Evolutionary conservation across 1,140 invertebrate species (phyloP), one percentile per base, ranked within the genome.

Genomic region (Brachionus rotundiformis): DNA sequence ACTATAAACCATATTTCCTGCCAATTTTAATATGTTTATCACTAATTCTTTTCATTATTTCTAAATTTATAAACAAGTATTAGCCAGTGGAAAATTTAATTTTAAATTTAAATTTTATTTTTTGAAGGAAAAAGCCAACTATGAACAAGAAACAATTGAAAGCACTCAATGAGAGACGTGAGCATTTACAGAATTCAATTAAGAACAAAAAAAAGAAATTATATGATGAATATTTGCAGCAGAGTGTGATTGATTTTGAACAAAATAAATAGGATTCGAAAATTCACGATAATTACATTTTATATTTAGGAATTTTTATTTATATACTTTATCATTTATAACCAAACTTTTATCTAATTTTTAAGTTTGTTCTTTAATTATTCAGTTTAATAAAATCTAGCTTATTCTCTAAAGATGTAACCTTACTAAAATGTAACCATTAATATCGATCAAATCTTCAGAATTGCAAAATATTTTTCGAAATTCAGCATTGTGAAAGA

Each of bases 221-320:
- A 6, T 90, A 90, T 82, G 85, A 86, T 76, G 89, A 90, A 63
- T 90, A 90, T 83, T 84, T 90, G 65, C 85, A 88, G 81, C 89
- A 90, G 83, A 90, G 89, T 85, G 89, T 90, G 23, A 88, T 88
- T 31, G 89, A 90, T 47, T 89, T 90, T 83, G 90, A 90, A 84
- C 36, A 73, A 7, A 25, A 19, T 25, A 41, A 44, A 44, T 73
- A 73, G 33, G 39, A 54, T 8, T 10, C 10, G 0, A 11, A 31
- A 41, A 13, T 41, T 13, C 39, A n/a, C n/a, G 8, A 41, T 41
- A 13, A 41, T 11, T 39, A 19, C 23, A 54, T 54, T 19, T 19
- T 54, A 19, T 54, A 54, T 16, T 54, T 5, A 19, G 4, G 19
- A 54, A 54, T 19, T 16, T 54, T 8, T 54, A 54, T 54, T 54